Base-by-base conservation (phyloP, 2,797 vertebrate genomes). In the Megaceryle alcyon region DNA sequence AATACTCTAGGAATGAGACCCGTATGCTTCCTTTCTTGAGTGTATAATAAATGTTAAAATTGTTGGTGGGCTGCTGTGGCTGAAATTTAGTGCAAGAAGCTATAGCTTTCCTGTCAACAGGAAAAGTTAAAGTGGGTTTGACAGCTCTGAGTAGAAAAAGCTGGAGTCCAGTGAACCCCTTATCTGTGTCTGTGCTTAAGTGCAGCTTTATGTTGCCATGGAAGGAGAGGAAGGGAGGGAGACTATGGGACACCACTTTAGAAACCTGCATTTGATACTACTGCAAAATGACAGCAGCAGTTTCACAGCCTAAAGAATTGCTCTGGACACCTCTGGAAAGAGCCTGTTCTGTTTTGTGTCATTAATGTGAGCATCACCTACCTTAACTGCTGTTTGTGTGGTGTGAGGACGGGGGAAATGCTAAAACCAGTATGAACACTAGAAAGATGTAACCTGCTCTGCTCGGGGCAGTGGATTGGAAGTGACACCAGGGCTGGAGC, bases 371-470 rank as follows among this genome's bases (percentile, higher is more conserved):
- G 73, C 35, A 41, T 51, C 7, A 7, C 44, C 5, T 1, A 8
- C 37, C 29, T 20, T 41, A 16, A 15, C 63, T 2, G 6, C 64
- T 33, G 4, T 2, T 37, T 44, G 64, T 29, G 25, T 14, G 2
- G 11, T 23, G 5, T 20, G 46, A 13, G 49, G 54, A 25, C 12
- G 54, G 31, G 48, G 33, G 17, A 39, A 39, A 23, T 9, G 13
- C 41, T 29, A 12, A 56, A 60, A 10, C 33, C 31, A 22, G 22
- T 4, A 1, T 2, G 8, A 49, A 0, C n/a, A 5, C 35, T 0
- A 8, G 85, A 12, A 61, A 26, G n/a, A 23, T 8, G 21, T 43
- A 12, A 59, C 64, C 66, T 77, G 70, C 41, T 63, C 37, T 44
- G 29, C 70, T 76, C 14, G 5, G n/a, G 41, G 61, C 8, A 3